Base-by-base conservation (phyloP, 2,888 invertebrate species). In the Neoscelio sp. region DNA sequence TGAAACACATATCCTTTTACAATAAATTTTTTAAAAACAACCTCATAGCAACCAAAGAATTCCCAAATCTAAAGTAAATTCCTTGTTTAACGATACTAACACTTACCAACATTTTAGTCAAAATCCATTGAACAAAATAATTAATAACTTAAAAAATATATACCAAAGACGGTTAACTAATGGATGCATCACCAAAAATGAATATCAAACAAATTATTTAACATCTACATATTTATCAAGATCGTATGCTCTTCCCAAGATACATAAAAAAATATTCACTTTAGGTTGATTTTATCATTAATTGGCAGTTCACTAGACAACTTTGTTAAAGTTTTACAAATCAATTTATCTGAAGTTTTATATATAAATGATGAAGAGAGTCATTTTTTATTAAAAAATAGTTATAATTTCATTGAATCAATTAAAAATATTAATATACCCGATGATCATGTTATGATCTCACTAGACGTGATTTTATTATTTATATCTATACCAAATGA, bases 211-310 rank as follows among this genome's bases (percentile, higher is more conserved):
- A 4, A 8, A 8, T 6, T 4, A n/a, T n/a, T n/a, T n/a, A n/a
- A n/a, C n/a, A 10, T 40, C 56, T 2, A 42, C 40, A 5, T 13
- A 26, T 17, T 8, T 58, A n/a, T 5, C 46, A 0, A 15, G 52
- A 35, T 6, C 12, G 0, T 52, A 52, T 52, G 18, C n/a, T 4
- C 7, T 52, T 10, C 52, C 35, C 4, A 52, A 52, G 6, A 52
- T 52, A 6, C 52, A 52, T 8, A 52, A 52, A 35, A 13, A 1
- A 12, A 52, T 6, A 52, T 15, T 33, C 52, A 18, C 5, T 33
- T 15, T 13, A 33, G 35, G 10, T 10, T 52, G 0, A 52, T 35
- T 33, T 33, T 52, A 1, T 52, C 52, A 0, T 20, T 1, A 10
- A 56, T 20, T 8, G 46, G 26, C 7, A 12, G 26, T 12, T 26